A percentile compares a stretch with the other conserved stretches of the same genome.
These are phyloP conservation scores for Onychomys arenicola DNA, from an alignment of 2,797 vertebrate species.

Conservation along the genomic window DNA sequence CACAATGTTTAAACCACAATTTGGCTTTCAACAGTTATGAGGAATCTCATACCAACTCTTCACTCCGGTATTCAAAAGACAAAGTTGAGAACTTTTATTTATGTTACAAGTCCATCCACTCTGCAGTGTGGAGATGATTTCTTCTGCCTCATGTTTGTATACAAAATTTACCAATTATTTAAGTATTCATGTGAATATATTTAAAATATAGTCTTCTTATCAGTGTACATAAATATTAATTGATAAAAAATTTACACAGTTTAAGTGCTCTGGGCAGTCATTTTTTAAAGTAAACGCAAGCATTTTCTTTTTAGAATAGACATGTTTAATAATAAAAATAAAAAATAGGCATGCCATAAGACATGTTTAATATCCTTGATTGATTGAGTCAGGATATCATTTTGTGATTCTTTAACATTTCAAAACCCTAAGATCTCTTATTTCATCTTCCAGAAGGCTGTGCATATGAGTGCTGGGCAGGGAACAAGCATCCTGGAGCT, in stretches of 20 bases:
- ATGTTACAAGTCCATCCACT: background rate
- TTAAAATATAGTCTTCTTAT: background rate
- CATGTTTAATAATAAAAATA: too few relatives aligned
- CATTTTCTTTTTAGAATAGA: background rate
- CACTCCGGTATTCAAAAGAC: background rate
- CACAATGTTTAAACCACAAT: background rate
- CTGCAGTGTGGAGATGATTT: accelerated
- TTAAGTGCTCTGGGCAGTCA: background rate
- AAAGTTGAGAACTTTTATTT: background rate
- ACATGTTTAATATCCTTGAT: background rate
- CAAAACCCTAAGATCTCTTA: background rate
- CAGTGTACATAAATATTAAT: accelerated
- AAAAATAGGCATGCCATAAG: background rate
- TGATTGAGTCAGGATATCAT: background rate
- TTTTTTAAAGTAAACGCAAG: background rate
- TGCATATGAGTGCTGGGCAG: accelerated
- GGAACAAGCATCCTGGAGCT: too few relatives aligned
- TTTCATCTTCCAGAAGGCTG: too few relatives aligned
- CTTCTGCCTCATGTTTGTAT: background rate
- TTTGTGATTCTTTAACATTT: background rate
- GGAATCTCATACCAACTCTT: background rate
- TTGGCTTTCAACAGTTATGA: background rate
- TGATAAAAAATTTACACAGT: background rate
- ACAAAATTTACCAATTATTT: background rate
- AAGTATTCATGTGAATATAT: background rate